Percentiles rank a stretch among this genome's conserved stretches.
Conservation (phyloP, 2,888 invertebrate species). For the Cryptus viduatorius region DNA sequence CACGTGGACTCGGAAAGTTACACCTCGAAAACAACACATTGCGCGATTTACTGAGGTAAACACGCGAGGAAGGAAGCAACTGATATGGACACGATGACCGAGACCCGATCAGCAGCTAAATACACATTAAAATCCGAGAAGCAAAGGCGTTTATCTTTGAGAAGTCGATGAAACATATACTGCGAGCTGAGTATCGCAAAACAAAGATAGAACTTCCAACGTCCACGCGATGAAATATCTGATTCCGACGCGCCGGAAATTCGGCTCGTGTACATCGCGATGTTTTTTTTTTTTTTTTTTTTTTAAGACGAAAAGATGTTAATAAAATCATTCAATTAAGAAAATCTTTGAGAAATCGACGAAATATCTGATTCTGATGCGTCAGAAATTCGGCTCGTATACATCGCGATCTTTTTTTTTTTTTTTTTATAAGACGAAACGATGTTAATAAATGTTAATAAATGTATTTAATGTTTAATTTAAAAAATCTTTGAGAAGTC, state of each 20-base stretch:
- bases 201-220: constrained; percentile 5
- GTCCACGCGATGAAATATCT: constrained; percentile 9
- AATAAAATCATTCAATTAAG: too few species aligned
- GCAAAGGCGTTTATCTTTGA: constrained; percentile 16
- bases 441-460: too few species aligned
- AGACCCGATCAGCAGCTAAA: constrained; percentile 54
- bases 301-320: too few species aligned
- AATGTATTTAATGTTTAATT: too few species aligned
- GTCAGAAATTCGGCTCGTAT: background rate
- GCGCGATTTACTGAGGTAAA: constrained; percentile 26
- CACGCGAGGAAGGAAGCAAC: constrained; percentile 35
- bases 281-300: background rate
- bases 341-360: too few species aligned
- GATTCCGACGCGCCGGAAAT: constrained; percentile 1
- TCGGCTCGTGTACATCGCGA: background rate
- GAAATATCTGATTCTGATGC: constrained; percentile 14
- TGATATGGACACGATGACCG: constrained; percentile 48
- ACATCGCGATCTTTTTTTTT: background rate
- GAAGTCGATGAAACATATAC: constrained; percentile 35
- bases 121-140: constrained; percentile 4
- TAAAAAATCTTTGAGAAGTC: too few species aligned
- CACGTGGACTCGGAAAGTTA: constrained; percentile 16
- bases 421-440: too few species aligned
- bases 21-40: background rate
- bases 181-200: constrained; percentile 15